These are phyloP conservation scores for Camponotus fellah DNA, from an alignment of 2,888 invertebrate genomes.

Conservation along the genomic window DNA sequence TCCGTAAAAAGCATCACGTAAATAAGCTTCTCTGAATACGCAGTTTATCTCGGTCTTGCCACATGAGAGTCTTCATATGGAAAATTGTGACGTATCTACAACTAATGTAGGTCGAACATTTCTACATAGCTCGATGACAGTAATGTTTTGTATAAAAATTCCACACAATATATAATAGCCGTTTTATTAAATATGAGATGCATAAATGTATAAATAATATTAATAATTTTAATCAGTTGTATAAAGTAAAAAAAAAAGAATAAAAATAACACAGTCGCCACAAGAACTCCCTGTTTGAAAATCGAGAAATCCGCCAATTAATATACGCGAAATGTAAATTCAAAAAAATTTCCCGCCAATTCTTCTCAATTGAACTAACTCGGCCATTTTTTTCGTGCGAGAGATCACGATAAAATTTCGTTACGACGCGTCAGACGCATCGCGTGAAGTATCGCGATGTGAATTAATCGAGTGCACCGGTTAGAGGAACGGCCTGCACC, in stretches of 20 bases:
- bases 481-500: slow-evolving; percentile 25
- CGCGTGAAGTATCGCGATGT: slow-evolving; percentile 19
- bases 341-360: slow-evolving; percentile 15
- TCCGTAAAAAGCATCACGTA: slow-evolving; percentile 4
- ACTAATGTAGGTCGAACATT: slow-evolving; percentile 2
- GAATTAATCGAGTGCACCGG: slow-evolving; percentile 29
- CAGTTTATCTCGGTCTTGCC: background rate
- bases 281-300: background rate
- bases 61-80: background rate
- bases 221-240: slow-evolving; percentile 14
- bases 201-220: background rate
- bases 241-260: background rate
- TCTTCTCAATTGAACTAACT: slow-evolving; percentile 15
- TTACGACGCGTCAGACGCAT: slow-evolving; percentile 7
- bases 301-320: background rate
- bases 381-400: background rate
- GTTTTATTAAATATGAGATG: slow-evolving; percentile 3
- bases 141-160: background rate
- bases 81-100: background rate
- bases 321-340: background rate
- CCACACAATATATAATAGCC: background rate
- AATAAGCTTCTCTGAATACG: slow-evolving; percentile 15
- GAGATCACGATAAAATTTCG: slow-evolving; percentile 25
- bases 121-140: background rate
- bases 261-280: background rate